Evolutionary conservation across 2,797 vertebrate genomes (phyloP), one percentile per base, ranked within the genome.

Genomic region (Cetoscarus ocellatus): DNA sequence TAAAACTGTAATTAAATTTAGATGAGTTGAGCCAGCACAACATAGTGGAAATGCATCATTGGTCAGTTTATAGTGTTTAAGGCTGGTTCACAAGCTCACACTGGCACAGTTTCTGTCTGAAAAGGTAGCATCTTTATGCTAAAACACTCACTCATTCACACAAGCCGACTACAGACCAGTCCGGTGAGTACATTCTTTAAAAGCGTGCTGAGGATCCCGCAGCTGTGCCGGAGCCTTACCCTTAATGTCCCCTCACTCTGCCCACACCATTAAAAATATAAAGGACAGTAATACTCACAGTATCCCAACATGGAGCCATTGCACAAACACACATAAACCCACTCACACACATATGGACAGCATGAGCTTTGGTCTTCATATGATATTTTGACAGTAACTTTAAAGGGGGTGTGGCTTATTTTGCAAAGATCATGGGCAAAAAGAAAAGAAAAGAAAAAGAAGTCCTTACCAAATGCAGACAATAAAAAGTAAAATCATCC

Each of bases 31-130:
- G 27, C 27, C 27, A 4, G 27, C 27, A 27, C 27, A 4, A 27
- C 27, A 27, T 27, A 27, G 27, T 27, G 27, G 27, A 27, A 27
- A 27, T 27, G 4, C 27, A 27, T 4, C 27, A 27, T 27, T 93
- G 82, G 93, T 92, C 92, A 90, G 79, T 80, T 47, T 80, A 57
- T 73, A 69, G 91, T 82, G 94, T 96, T 96, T 97, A 97, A 98
- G 97, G 97, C 96, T 97, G 96, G 94, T 95, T 94, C 88, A 83
- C 95, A 94, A 93, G 93, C 94, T 95, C 94, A 94, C 91, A 93
- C 95, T 93, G 96, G 95, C 96, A 96, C 95, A 95, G 94, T 90
- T 95, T 93, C 92, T 93, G 93, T 91, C 85, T 74, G 84, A 89
- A 88, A 91, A 94, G 83, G 91, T 75, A 92, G 91, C 82, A 88